phyloP scores from a whole-genome alignment of 2,888 invertebrate species.

The Caenorhabditis sp. region DNA sequence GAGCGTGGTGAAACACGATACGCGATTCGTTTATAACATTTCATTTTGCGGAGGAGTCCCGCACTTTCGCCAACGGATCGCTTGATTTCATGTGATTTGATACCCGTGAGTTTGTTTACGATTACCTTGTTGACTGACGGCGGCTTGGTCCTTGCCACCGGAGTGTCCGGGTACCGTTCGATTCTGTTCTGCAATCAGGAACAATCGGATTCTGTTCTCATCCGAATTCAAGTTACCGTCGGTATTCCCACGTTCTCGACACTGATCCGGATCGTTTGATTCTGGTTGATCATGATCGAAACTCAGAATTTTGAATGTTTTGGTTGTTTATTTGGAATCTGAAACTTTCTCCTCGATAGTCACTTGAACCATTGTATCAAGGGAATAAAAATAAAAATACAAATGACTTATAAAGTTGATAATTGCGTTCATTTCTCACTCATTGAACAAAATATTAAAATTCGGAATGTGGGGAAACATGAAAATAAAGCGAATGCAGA shows the following conservation, averaged over 20 bases:
- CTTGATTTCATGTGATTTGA: neutral
- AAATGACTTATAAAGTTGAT: neutral
- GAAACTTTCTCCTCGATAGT: constrained; percentile 1
- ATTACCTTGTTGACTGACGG: constrained; percentile 39
- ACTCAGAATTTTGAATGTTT: neutral
- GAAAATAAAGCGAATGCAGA: constrained; percentile 33
- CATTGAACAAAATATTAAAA: constrained; percentile 20
- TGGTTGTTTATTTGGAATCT: neutral
- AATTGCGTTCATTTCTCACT: constrained; percentile 33
- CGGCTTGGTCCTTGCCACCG: constrained; percentile 20
- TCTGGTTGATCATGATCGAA: constrained; percentile 25
- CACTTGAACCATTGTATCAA: constrained; percentile 33
- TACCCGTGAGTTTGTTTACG: neutral
- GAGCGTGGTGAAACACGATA: neutral
- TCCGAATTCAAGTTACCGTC: neutral
- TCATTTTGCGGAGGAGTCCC: no score
- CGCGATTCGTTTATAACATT: no score
- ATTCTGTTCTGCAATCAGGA: constrained; percentile 1
- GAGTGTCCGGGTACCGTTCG: constrained; percentile 15
- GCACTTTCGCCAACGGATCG: no score
- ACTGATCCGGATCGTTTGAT: neutral
- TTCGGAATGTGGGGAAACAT: constrained; percentile 38
- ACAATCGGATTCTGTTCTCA: neutral
- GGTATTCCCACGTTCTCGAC: neutral
- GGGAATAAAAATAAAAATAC: neutral